A percentile compares a stretch with the other conserved stretches of the same genome.
Evolutionary conservation across 1,140 invertebrate species (phyloP).

Genomic region (Drosophila navojoa): DNA sequence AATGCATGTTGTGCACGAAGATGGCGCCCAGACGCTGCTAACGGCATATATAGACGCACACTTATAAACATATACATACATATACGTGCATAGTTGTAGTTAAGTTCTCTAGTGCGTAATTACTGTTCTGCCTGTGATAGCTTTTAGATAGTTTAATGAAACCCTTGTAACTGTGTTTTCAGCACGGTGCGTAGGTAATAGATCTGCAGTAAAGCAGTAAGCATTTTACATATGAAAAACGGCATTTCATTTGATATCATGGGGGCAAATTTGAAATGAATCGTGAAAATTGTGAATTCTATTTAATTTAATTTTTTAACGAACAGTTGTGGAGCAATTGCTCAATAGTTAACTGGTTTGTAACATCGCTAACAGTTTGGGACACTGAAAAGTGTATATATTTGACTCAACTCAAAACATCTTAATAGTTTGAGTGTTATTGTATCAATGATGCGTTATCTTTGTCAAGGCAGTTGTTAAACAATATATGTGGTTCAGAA

Average conservation of each 20-base stretch:
- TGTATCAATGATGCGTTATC: no score
- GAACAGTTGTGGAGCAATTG: no score
- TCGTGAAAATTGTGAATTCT: no score
- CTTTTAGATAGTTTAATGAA: constrained; percentile 76
- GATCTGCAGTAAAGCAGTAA: constrained; percentile 25
- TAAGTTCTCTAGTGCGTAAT: constrained; percentile 67
- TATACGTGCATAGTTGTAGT: constrained; percentile 50
- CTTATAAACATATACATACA: constrained; percentile 5
- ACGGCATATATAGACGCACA: not conserved
- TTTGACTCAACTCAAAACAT: no score
- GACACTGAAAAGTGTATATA: no score
- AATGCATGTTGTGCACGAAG: constrained; percentile 18
- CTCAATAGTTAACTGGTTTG: not conserved
- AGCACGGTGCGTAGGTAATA: constrained; percentile 10
- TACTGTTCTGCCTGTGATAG: constrained; percentile 80
- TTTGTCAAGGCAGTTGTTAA: no score
- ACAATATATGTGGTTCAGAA: no score
- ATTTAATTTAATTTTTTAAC: no score
- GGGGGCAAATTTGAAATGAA: no score
- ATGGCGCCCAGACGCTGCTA: constrained; percentile 1
- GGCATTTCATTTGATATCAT: not conserved
- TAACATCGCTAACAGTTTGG: no score
- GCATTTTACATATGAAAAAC: constrained; percentile 7
- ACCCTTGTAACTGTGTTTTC: constrained; percentile 16
- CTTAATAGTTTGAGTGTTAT: no score